A percentile compares a stretch with the other conserved stretches of the same genome.
Evolutionary conservation across 2,113 vertebrate genomes (phyloP).

Genomic region (Poicephalus meyeri): DNA sequence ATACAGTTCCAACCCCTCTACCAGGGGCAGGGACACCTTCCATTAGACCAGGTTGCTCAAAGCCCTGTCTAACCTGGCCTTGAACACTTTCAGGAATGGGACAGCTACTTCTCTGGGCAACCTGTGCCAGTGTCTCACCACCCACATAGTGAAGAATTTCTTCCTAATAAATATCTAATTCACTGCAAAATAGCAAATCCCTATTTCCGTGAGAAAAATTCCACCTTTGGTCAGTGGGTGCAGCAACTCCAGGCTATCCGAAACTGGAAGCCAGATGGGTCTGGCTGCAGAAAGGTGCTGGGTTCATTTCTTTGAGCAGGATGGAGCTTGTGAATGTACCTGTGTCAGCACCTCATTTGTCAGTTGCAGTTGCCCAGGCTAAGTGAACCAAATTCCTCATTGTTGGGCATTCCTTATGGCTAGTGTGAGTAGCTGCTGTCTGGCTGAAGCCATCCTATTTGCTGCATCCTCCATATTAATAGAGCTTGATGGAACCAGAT

Average conservation of each 20-base stretch:
- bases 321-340: accelerated
- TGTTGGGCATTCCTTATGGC: accelerated
- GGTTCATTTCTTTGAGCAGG: neutral
- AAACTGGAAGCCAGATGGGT: neutral
- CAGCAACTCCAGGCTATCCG: neutral
- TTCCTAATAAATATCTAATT: neutral
- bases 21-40: neutral
- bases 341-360: accelerated
- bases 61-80: neutral
- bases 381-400: neutral
- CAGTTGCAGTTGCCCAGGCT: too few species aligned
- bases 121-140: neutral
- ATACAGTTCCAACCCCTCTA: neutral
- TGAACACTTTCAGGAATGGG: neutral
- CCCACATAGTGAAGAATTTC: neutral
- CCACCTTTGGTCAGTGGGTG: neutral
- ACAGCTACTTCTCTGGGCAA: neutral
- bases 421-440: neutral
- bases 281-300: neutral
- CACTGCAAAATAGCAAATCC: neutral
- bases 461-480: accelerated
- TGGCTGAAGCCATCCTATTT: accelerated
- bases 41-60: neutral
- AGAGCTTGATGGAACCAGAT: neutral
- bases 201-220: neutral